Evolutionary conservation across 2,113 vertebrate genomes (phyloP).

Genomic region (Oxyruncus cristatus): DNA sequence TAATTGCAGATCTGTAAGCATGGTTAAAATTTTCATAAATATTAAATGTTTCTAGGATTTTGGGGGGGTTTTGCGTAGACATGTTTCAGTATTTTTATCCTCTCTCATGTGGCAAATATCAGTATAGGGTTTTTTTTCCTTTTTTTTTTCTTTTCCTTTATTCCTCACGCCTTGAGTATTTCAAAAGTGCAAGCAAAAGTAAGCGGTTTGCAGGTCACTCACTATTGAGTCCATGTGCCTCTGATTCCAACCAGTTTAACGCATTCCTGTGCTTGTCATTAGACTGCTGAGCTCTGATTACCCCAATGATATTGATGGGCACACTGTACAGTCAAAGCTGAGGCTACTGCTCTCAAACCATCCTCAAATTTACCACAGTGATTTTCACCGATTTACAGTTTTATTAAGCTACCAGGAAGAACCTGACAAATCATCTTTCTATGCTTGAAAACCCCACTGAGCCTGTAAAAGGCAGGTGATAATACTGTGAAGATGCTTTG

Average conservation of each 20-base stretch:
- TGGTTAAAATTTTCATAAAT: neutral
- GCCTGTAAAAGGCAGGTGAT: neutral
- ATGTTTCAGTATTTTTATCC: neutral
- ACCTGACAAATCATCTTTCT: neutral
- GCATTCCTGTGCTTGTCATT: neutral
- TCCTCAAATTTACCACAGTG: neutral
- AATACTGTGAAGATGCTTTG: neutral
- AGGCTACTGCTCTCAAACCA: neutral
- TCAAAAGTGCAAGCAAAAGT: neutral
- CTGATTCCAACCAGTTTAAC: fast-evolving
- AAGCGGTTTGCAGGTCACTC: neutral
- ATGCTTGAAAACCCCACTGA: neutral
- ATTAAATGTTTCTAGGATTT: neutral
- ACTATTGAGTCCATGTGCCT: fast-evolving
- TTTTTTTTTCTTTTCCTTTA: neutral
- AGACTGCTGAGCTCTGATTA: neutral
- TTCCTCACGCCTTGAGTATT: fast-evolving
- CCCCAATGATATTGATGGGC: neutral
- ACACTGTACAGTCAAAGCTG: neutral
- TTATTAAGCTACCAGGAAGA: neutral
- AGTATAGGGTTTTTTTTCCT: neutral
- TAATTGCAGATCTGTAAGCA: neutral
- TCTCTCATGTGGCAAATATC: neutral
- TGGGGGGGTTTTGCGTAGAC: fast-evolving
- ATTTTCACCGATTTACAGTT: neutral